Evolutionary conservation across 92 coral and sea anemone genomes (phyloP).

Genomic region (Pocillopora grandis): DNA sequence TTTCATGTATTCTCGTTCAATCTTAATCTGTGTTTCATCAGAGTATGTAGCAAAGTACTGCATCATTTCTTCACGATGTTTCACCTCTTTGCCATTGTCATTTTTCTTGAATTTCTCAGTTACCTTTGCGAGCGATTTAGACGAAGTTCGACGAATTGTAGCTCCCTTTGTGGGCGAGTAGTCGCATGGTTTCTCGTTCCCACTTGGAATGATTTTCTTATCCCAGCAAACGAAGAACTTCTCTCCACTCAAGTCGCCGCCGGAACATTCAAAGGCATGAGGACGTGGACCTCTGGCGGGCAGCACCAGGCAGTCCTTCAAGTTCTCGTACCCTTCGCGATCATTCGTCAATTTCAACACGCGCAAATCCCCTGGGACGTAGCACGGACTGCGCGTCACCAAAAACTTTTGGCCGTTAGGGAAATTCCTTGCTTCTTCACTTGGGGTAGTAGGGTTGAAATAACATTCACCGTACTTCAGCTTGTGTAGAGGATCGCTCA

Average conservation of each 20-base stretch:
- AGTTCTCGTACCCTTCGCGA: conserved; percentile 55
- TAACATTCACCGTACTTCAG: conserved; percentile 81
- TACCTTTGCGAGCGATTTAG: background rate
- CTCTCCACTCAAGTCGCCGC: conserved; percentile 68
- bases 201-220: conserved; percentile 47
- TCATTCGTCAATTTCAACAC: conserved; percentile 63
- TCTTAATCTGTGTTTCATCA: conserved; percentile 9
- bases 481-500: conserved; percentile 73
- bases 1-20: conserved; percentile 17
- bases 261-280: conserved; percentile 84
- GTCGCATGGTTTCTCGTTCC: conserved; percentile 50
- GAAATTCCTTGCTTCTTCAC: conserved; percentile 51
- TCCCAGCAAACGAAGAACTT: conserved; percentile 47
- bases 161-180: conserved; percentile 50
- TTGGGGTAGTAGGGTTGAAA: conserved; percentile 73
- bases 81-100: background rate
- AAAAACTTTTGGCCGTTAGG: conserved; percentile 45
- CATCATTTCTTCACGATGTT: conserved; percentile 10
- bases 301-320: conserved; percentile 85
- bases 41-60: conserved; percentile 28
- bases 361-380: conserved; percentile 84
- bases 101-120: background rate
- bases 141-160: background rate
- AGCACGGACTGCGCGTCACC: conserved; percentile 77
- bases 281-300: conserved; percentile 80